phyloP scores from a whole-genome alignment of 1,140 invertebrate genomes.

The Nymphalis io region DNA sequence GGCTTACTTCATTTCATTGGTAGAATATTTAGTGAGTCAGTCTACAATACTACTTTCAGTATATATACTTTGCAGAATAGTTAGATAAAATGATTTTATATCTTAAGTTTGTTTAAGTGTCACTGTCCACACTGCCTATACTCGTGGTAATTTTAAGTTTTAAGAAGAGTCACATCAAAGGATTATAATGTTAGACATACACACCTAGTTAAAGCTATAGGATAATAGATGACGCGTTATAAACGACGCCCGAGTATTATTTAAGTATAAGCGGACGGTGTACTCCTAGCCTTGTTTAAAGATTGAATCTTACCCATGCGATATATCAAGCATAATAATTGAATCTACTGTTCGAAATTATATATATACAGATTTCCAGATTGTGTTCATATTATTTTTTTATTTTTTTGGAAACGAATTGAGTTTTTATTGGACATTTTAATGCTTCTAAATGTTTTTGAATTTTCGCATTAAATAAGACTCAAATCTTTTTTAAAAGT shows the following conservation, averaged over 20 bases:
- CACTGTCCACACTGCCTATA: background rate
- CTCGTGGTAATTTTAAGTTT: background rate
- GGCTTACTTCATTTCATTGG: no score
- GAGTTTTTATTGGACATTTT: background rate
- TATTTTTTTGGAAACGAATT: no score
- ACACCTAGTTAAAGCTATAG: constrained; percentile 12
- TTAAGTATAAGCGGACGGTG: background rate
- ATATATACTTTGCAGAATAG: no score
- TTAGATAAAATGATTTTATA: no score
- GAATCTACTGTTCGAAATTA: background rate
- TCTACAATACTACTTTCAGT: no score
- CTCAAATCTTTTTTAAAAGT: background rate
- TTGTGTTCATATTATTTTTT: no score
- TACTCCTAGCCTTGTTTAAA: background rate
- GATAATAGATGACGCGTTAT: background rate
- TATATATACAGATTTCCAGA: no score
- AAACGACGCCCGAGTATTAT: background rate
- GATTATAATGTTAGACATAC: background rate
- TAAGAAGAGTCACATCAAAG: background rate
- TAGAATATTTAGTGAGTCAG: no score
- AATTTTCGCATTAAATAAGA: background rate
- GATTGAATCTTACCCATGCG: background rate
- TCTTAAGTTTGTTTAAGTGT: no score
- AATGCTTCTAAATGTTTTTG: background rate
- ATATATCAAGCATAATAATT: background rate